phyloP scores from a whole-genome alignment of 2,888 invertebrate genomes.

The Allacma fusca region DNA sequence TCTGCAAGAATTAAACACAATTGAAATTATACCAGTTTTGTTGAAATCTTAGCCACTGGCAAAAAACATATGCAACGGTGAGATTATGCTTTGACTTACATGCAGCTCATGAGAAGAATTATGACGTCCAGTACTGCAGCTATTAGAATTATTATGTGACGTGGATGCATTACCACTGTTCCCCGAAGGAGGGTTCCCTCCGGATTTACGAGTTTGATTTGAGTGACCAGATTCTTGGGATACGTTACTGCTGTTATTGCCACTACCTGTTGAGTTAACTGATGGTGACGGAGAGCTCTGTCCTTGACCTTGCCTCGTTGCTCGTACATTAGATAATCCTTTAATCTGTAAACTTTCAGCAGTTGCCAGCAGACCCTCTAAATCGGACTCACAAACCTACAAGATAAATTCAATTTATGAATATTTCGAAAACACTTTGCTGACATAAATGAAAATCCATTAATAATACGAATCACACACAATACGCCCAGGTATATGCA shows the following conservation, averaged over 20 bases:
- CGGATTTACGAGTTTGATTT: constrained; percentile 17
- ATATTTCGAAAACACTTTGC: not conserved
- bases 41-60: too few species aligned
- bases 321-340: constrained; percentile 65
- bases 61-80: too few species aligned
- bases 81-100: too few species aligned
- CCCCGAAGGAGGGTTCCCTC: not conserved
- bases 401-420: constrained; percentile 17
- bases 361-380: constrained; percentile 65
- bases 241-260: constrained; percentile 25
- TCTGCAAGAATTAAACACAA: not conserved
- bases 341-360: constrained; percentile 67
- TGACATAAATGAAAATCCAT: not conserved
- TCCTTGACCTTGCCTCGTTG: constrained; percentile 43
- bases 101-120: constrained; percentile 16
- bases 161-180: constrained; percentile 5
- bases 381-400: constrained; percentile 65
- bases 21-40: too few species aligned
- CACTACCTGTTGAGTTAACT: constrained; percentile 29
- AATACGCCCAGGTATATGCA: too few species aligned
- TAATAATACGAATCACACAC: not conserved
- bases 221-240: constrained; percentile 25
- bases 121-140: constrained; percentile 9
- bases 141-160: constrained; percentile 14
- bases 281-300: constrained; percentile 36